Base-by-base conservation (phyloP, 1,140 invertebrate genomes). In the Drosophila arizonae region DNA sequence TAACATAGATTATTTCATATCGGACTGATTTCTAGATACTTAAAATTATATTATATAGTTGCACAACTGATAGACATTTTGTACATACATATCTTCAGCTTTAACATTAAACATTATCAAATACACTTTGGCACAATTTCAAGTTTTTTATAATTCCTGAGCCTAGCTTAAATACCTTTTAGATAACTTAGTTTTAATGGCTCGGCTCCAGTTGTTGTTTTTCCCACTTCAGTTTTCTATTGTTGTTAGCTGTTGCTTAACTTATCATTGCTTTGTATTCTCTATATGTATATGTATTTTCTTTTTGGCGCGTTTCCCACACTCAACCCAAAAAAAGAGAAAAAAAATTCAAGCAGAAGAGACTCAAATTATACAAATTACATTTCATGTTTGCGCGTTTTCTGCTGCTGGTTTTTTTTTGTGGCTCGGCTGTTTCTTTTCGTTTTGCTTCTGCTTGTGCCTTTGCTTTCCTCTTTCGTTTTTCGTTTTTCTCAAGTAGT, bases 361-460 rank as follows among this genome's bases (percentile, higher is more conserved):
- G 66, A 62, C 79, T 74, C 82, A 72, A 87, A 87, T 87, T 87
- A 87, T 87, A 87, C 84, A 87, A 87, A 87, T 87, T 87, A 88
- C 82, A 77, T 87, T 86, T 82, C 84, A 69, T 88, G 84, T 82
- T 84, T 77, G 60, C 60, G 72, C 43, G 39, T 48, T 78, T 82
- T 81, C 76, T 79, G 69, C 71, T 65, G 50, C 64, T 45, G 46
- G 45, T 63, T 69, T 39, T 61, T 63, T 69, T 39, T 61, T 76
- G 36, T 45, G 39, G 51, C 28, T 33, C n/a, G 48, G 48, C 28
- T 48, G 62, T 72, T 56, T 28, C 55, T 28, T 41, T 39, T 64
- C 21, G 28, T 51, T 15, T 45, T 33, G n/a, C 57, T 58, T 45
- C 66, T 76, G 50, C 45, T 64, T 24, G 54, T 54, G 52, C 30